phyloP scores from a whole-genome alignment of 2,888 invertebrate genomes.

The Autographa gamma region DNA sequence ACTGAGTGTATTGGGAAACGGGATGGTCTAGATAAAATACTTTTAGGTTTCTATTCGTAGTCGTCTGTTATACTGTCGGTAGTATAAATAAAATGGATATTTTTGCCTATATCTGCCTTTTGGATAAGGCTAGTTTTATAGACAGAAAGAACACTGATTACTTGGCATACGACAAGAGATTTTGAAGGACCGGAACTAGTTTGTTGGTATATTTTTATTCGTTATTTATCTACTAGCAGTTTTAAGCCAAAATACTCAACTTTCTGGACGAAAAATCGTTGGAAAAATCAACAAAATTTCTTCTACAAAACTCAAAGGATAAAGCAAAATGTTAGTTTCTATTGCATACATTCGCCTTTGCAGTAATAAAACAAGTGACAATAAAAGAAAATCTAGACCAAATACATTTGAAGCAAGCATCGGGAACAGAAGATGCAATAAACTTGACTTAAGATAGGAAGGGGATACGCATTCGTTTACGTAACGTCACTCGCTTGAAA shows the following conservation, averaged over 20 bases:
- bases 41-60: conserved; percentile 14
- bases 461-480: conserved; percentile 10
- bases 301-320: background rate
- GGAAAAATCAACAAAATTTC: background rate
- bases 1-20: conserved; percentile 30
- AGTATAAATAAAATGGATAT: conserved; percentile 1
- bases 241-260: too few relatives aligned
- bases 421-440: conserved; percentile 38
- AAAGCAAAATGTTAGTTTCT: background rate
- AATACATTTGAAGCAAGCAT: conserved; percentile 1
- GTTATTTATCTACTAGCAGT: too few relatives aligned
- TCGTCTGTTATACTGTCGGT: background rate
- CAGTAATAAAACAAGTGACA: conserved; percentile 26
- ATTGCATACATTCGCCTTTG: conserved; percentile 25
- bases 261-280: background rate
- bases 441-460: conserved; percentile 24
- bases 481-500: conserved; percentile 15
- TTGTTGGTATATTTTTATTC: too few relatives aligned
- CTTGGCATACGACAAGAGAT: background rate
- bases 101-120: background rate
- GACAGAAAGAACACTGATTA: background rate
- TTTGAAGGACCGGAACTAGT: background rate
- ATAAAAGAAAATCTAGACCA: conserved; percentile 3
- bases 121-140: background rate
- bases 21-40: conserved; percentile 30